A percentile compares a stretch with the other conserved stretches of the same genome.
These are phyloP conservation scores for Rhyacichthys aspro DNA, from an alignment of 2,797 vertebrate species.

Conservation along the genomic window DNA sequence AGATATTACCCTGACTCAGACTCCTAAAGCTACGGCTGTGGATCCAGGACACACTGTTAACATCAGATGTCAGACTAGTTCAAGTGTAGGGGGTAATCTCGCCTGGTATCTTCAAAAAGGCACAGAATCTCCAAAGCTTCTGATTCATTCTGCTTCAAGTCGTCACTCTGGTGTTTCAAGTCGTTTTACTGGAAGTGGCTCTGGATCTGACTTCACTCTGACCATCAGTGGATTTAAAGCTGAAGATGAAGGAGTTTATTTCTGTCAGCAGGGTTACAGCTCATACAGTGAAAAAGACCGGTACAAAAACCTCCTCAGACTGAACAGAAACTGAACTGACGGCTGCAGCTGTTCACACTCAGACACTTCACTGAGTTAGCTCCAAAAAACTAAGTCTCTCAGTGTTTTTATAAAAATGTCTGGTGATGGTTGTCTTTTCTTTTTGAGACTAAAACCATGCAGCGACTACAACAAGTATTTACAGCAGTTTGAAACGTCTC, in stretches of 20 bases:
- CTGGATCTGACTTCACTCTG: conserved; percentile 26
- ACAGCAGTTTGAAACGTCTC: too few species aligned
- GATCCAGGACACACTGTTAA: too few species aligned
- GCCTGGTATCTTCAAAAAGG: not conserved
- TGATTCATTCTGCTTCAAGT: rapidly evolving
- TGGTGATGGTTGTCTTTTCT: too few species aligned
- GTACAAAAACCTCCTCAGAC: conserved; percentile 30
- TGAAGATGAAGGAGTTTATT: conserved; percentile 44
- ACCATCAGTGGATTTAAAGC: conserved; percentile 42
- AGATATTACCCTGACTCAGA: too few species aligned
- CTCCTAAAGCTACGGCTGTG: too few species aligned
- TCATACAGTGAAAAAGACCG: conserved; percentile 20
- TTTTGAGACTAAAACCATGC: too few species aligned
- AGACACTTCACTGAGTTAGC: not conserved
- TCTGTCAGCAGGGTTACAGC: conserved; percentile 2
- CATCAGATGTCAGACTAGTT: too few species aligned
- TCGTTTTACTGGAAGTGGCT: conserved; percentile 27
- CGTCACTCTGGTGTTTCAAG: conserved; percentile 9
- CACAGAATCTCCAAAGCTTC: not conserved
- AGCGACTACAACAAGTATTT: too few species aligned
- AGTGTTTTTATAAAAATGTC: too few species aligned
- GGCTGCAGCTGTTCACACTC: too few species aligned
- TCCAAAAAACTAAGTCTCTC: too few species aligned
- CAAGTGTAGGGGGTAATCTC: too few species aligned
- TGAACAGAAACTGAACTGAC: conserved; percentile 11